Evolutionary conservation across 2,113 vertebrate species (phyloP), one percentile per base, ranked within the genome.

Genomic region (Catharus bicknelli): DNA sequence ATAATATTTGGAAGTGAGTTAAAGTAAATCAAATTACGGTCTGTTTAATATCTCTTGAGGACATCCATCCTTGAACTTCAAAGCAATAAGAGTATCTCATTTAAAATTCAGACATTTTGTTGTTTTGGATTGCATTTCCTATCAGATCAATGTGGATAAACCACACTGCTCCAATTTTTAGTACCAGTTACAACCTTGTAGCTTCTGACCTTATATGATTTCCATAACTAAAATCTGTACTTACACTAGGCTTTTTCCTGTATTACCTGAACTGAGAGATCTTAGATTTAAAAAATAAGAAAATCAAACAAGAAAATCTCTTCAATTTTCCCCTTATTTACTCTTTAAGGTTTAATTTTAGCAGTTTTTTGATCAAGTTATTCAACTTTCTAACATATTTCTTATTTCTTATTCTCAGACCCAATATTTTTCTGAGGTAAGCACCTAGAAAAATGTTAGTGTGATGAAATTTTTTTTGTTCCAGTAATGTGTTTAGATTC

Each of bases 1-100:
- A 83, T 93, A 74, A 81, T 48, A 51, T 55, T 90, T 70, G 40
- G 23, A 94, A 92, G 43, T 47, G 48, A 92, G 29, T 67, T 90
- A 68, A 69, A 69, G 38, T 70, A 90, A 93, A 92, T 81, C 26
- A 83, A 80, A 89, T 92, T 77, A 92, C 32, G 13, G 5, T 50
- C 11, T 81, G 16, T 77, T 61, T 78, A 84, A 67, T 58, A 62
- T 25, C 66, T 51, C 57, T 84, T 81, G 57, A 93, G 32, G 55
- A 48, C 26, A 55, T 74, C 47, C 53, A 59, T 77, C 10, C 18
- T 22, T 12, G 72, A 40, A 11, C 20, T 75, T 81, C 34, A 59
- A 86, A 83, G 30, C 51, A 73, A 88, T 73, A 51, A 58, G 45
- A 36, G 9, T 51, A 43, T 11, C 11, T 78, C 27, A 43, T 27